phyloP scores from a whole-genome alignment of 2,797 vertebrate species.

The Catamblyrhynchus diadema region DNA sequence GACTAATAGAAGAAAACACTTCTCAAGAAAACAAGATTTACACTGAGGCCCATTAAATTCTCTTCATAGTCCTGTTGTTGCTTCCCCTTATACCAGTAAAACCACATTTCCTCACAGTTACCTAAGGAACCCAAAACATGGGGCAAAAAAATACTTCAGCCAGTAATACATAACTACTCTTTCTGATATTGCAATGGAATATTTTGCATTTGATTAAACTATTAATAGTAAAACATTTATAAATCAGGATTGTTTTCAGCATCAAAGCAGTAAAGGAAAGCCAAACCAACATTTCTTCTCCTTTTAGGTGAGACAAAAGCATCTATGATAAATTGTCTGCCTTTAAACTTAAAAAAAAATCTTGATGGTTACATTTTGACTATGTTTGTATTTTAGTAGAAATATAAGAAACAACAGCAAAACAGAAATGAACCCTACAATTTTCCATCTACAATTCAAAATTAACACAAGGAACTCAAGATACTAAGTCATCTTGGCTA shows the following conservation, averaged over 20 bases:
- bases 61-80: neutral
- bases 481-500: neutral
- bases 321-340: neutral
- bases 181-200: neutral
- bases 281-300: neutral
- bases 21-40: neutral
- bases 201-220: neutral
- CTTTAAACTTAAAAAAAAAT: neutral
- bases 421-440: neutral
- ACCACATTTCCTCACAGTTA: neutral
- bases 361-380: neutral
- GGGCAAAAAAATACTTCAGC: neutral
- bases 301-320: neutral
- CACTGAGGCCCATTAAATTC: neutral
- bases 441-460: constrained; percentile 11
- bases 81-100: neutral
- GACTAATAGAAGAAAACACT: neutral
- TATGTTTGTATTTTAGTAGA: neutral
- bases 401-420: neutral
- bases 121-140: neutral
- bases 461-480: neutral
- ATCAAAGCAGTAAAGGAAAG: neutral
- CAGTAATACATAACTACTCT: neutral
- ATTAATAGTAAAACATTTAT: neutral
- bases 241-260: neutral